These are phyloP conservation scores for Pseudomyrmex concolor DNA, from an alignment of 1,140 invertebrate species.

Conservation along the genomic window DNA sequence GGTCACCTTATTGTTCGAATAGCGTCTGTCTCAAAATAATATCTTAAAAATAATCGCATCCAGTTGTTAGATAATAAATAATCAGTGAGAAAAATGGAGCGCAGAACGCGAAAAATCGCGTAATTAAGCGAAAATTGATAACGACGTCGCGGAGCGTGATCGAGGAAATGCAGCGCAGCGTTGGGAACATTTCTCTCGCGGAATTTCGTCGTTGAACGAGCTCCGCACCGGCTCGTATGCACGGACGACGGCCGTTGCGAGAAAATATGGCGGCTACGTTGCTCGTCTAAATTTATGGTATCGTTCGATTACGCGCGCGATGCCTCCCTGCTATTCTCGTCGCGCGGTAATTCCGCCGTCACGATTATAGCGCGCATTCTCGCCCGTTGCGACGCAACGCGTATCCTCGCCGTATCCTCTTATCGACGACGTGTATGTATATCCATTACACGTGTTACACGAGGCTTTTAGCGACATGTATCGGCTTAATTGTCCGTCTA, in stretches of 20 bases:
- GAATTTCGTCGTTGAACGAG: slow-evolving; percentile 46
- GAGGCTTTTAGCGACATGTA: background rate
- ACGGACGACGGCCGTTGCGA: slow-evolving; percentile 14
- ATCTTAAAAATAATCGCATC: background rate
- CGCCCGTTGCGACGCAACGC: background rate
- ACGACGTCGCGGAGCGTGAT: background rate
- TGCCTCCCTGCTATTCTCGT: slow-evolving; percentile 26
- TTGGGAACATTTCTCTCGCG: background rate
- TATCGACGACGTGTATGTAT: background rate
- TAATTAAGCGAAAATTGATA: slow-evolving; percentile 46
- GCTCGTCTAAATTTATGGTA: slow-evolving; percentile 61
- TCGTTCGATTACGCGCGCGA: slow-evolving; percentile 67
- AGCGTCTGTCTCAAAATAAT: background rate
- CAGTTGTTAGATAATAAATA: background rate
- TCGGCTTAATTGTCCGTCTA: background rate
- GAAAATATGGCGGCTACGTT: slow-evolving; percentile 28
- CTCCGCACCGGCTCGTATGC: background rate
- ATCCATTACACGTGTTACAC: background rate
- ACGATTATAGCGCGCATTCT: slow-evolving; percentile 42
- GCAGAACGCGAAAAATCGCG: slow-evolving; percentile 30
- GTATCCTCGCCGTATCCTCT: slow-evolving; percentile 5
- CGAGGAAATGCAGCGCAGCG: background rate
- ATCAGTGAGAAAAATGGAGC: too few species aligned
- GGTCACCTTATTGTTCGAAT: slow-evolving; percentile 1
- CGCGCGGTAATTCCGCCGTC: slow-evolving; percentile 33